Evolutionary conservation across 2,797 vertebrate genomes (phyloP), one percentile per base, ranked within the genome.

Genomic region (Enteromius fasciolatus): DNA sequence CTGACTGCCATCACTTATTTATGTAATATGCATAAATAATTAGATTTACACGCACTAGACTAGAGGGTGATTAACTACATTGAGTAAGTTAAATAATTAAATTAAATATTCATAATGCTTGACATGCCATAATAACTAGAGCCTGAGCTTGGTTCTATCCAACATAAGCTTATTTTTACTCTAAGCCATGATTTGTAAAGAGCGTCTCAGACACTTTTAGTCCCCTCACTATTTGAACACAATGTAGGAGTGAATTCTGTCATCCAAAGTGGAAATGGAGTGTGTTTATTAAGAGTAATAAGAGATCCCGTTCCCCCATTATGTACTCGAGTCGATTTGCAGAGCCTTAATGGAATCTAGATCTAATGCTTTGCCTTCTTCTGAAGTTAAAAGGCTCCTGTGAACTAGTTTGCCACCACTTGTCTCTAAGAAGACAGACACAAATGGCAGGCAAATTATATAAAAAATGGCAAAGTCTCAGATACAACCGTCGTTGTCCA

Each of bases 211-310:
- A 33, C 33, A 33, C 57, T 12, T 48, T 36, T 50, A 64, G 57
- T 18, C 5, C 5, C n/a, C 18, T 33, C 63, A 25, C 20, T 31
- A 1, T 80, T 48, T 81, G 57, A 48, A 73, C 68, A 73, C 11
- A 50, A 8, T 69, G 18, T 33, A 9, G 23, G 28, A 50, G 54
- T 61, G 52, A 33, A 4, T 39, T 63, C 5, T 64, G 63, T 50
- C 59, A 74, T 74, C 41, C n/a, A 14, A 15, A 50, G 12, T 36
- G 69, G 14, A 33, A 52, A 41, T 76, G 44, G 39, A 23, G n/a
- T 74, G 69, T 63, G 61, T 81, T 81, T 81, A 81, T 81, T 73
- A 41, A 81, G 54, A n/a, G 41, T 44, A 33, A 44, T 72, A 61
- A 72, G 54, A 59, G 54, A 64, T 78, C 39, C 28, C 3, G 8